Evolutionary conservation across 1,140 invertebrate species (phyloP).

Genomic region (Leucophenga varia): DNA sequence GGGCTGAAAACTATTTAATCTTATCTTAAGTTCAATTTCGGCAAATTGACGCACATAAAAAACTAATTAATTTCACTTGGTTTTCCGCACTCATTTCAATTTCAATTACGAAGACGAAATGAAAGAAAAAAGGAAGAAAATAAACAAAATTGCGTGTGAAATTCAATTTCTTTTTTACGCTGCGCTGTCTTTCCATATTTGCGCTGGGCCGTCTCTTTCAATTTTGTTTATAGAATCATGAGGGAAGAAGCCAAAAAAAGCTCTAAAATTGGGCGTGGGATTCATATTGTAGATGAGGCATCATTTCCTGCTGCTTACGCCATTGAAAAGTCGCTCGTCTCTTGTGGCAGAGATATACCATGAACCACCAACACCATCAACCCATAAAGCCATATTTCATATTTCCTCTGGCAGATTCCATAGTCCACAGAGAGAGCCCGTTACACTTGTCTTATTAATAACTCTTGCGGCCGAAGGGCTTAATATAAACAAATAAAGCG

Average conservation of each 20-base stretch:
- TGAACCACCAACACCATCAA: too few species aligned
- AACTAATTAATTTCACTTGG: constrained; percentile 34
- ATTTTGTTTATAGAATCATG: neutral
- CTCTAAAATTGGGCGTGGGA: constrained; percentile 31
- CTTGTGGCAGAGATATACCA: too few species aligned
- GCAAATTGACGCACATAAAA: constrained; percentile 5
- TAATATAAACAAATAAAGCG: constrained; percentile 25
- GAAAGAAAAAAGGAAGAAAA: constrained; percentile 21
- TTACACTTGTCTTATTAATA: constrained; percentile 19
- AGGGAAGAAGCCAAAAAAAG: too few species aligned
- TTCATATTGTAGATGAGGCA: constrained; percentile 24
- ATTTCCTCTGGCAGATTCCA: too few species aligned
- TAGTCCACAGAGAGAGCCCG: constrained; percentile 7
- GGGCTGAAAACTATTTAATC: too few species aligned
- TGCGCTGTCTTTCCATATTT: constrained; percentile 17
- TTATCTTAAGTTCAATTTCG: constrained; percentile 11
- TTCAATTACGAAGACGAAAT: constrained; percentile 21
- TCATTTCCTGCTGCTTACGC: constrained; percentile 47
- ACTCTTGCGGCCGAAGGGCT: constrained; percentile 2
- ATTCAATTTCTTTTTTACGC: constrained; percentile 21
- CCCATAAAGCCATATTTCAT: too few species aligned
- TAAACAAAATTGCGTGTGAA: constrained; percentile 43
- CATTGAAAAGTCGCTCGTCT: constrained; percentile 25
- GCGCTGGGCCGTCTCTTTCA: too few species aligned
- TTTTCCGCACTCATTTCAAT: constrained; percentile 15